Base-by-base conservation (phyloP, 2,797 vertebrate genomes). In the Microcaecilia unicolor region DNA sequence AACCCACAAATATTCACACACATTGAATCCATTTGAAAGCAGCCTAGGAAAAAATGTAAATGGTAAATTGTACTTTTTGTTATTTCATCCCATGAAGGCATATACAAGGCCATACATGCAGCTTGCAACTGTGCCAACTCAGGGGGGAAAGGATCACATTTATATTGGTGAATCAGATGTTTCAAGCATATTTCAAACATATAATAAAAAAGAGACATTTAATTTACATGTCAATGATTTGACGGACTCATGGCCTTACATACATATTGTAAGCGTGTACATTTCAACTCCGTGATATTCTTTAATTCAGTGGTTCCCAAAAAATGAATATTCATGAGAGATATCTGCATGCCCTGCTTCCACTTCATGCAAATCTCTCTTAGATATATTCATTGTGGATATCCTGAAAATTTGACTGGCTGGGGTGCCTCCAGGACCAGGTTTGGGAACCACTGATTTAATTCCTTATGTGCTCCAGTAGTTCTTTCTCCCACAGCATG, bases 161-260 rank as follows among this genome's bases (percentile, higher is more conserved):
- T 37, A 15, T 26, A 49, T 30, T 14, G 38, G 27, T 18, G 30
- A 36, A 23, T 33, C 8, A 6, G 9, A 47, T 13, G 41, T 37
- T 42, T 24, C 37, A 31, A 48, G 53, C 30, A 39, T 13, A 41
- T 37, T 42, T 24, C 37, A 31, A 48, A 53, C 30, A 39, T 13
- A 31, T 22, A 48, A 14, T 26, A 31, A 46, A 34, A 41, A 43
- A 43, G 37, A 30, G 22, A 12, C 29, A 15, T 4, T 15, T 48
- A 49, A 55, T 53, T 37, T 17, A 31, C n/a, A n/a, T n/a, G n/a
- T n/a, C n/a, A n/a, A n/a, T n/a, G n/a, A n/a, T n/a, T n/a, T 43
- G 47, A 48, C 25, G 37, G 44, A 72, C 74, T 78, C 69, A 71
- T 69, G 46, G 66, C 37, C 40, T 44, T 46, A 41, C 41, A 40